Base-by-base conservation (phyloP, 2,888 invertebrate genomes). In the Nephrotoma appendiculata region DNA sequence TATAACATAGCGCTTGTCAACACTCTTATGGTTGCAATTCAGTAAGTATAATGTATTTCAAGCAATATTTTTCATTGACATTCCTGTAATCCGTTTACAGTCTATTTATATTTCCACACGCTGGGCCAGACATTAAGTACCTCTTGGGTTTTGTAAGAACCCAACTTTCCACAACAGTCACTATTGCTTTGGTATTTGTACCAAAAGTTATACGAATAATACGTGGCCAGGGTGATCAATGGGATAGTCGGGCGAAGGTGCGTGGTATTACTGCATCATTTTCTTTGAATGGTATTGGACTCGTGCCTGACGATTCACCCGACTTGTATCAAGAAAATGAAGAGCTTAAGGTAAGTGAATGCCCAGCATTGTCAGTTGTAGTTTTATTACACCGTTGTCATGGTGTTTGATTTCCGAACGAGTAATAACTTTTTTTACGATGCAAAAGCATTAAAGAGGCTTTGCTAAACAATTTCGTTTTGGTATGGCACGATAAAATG, bases 1-100 rank as follows among this genome's bases (percentile, higher is more conserved):
- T 98, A 98, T 93, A 98, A 98, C 91, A 98, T 98, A 89, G 97
- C 98, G 89, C 94, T 97, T 87, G 97, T 98, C 89, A 98, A 98
- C 92, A 96, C 96, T 86, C 94, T 97, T 88, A 97, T 98, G 96
- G 96, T 97, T 88, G 96, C 97, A 41, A 95, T 98, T 90, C 98
- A 98, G 98, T 98, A 93, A 95, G 97, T 96, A 85, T 15, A 71
- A 71, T 5, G 41, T 84, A 15, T 5, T 42, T 5, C 44, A 85
- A 83, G 44, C 9, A 9, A 45, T 84, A 41, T 85, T 85, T 85
- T n/a, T 42, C 12, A 45, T 42, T 44, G 48, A 48, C 9, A 48
- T 3, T 48, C 11, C n/a, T 48, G 48, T 48, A 48, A 12, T 48
- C 9, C 2, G 31, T 31, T 31, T 12, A 45, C 88, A 98, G 97